Base-by-base conservation (phyloP, 2,113 vertebrate genomes). In the Hucho hucho region DNA sequence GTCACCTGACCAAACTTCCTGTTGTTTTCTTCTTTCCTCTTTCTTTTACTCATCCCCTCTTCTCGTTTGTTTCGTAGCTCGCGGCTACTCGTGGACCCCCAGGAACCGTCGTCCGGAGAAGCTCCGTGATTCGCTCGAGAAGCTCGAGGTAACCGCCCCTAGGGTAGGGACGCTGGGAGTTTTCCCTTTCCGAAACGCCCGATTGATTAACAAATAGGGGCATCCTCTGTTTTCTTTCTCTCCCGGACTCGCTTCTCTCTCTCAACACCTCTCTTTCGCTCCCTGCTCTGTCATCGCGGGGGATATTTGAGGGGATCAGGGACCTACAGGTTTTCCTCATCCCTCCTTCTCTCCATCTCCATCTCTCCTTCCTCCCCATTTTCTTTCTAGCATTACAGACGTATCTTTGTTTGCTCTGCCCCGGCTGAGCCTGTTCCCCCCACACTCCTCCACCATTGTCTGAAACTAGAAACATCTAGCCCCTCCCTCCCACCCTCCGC, bases 91-190 rank as follows among this genome's bases (percentile, higher is more conserved):
- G 59, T 98, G 97, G 97, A 92, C 93, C 67, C 94, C 95, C 87
- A 96, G 90, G 92, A 96, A 95, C 87, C 96, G 90, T 84, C 91
- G 96, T 61, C 92, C 94, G 1, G 95, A 97, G 91, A 98, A 94
- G 91, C 94, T 99, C 78, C 91, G 94, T 69, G 96, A 98, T 85
- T 92, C 94, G 61, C 94, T 99, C 77, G 96, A 93, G 93, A 97
- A 98, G 87, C 84, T 98, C 12, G 97, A 99, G 97, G 97, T 98
- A 95, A 82, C 89, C 86, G 69, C 88, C 73, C 75, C 83, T 81
- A 80, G 89, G 90, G 89, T 82, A 80, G 89, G 89, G 88, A 87
- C 79, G 86, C 88, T 86, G 13, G 2, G 82, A 93, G 88, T 91
- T 91, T 92, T 92, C 90, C 90, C 90, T 90, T 89, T 91, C 90